Evolutionary conservation across 1,140 invertebrate species (phyloP).

Genomic region (Galleria mellonella): DNA sequence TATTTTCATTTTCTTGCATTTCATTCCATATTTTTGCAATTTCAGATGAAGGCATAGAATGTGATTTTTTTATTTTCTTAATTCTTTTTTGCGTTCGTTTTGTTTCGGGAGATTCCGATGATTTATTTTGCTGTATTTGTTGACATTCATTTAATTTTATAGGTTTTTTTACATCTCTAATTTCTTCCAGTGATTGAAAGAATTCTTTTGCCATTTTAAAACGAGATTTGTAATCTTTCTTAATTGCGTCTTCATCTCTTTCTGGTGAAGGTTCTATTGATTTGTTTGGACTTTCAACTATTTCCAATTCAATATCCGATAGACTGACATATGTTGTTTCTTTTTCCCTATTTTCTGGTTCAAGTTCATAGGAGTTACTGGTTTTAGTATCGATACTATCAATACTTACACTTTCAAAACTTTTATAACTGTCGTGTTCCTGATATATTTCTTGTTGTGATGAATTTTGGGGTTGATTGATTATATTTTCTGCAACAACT

Average conservation of each 20-base stretch:
- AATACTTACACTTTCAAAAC: constrained; percentile 13
- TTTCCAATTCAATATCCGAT: constrained; percentile 64
- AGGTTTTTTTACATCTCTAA: constrained; percentile 40
- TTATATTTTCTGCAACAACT: neutral
- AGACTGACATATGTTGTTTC: constrained; percentile 41
- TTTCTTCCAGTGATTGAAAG: constrained; percentile 66
- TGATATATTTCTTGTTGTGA: neutral
- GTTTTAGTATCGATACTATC: constrained; percentile 13
- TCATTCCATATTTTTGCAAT: constrained; percentile 54
- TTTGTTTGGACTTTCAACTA: constrained; percentile 42
- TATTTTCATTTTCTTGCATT: constrained; percentile 36
- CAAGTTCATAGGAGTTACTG: constrained; percentile 24
- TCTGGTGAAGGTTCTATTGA: constrained; percentile 28
- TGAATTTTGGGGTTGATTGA: constrained; percentile 1
- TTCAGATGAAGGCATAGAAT: constrained; percentile 60
- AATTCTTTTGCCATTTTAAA: constrained; percentile 65
- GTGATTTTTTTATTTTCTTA: constrained; percentile 48
- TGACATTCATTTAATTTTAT: constrained; percentile 56
- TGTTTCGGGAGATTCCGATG: constrained; percentile 48
- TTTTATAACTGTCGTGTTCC: constrained; percentile 8
- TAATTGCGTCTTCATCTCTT: constrained; percentile 23
- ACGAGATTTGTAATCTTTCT: constrained; percentile 60
- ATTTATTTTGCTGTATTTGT: constrained; percentile 35
- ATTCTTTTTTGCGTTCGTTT: constrained; percentile 28
- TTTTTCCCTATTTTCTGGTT: constrained; percentile 30